Evolutionary conservation across 2,888 invertebrate species (phyloP).

Genomic region (Apamea sordens): DNA sequence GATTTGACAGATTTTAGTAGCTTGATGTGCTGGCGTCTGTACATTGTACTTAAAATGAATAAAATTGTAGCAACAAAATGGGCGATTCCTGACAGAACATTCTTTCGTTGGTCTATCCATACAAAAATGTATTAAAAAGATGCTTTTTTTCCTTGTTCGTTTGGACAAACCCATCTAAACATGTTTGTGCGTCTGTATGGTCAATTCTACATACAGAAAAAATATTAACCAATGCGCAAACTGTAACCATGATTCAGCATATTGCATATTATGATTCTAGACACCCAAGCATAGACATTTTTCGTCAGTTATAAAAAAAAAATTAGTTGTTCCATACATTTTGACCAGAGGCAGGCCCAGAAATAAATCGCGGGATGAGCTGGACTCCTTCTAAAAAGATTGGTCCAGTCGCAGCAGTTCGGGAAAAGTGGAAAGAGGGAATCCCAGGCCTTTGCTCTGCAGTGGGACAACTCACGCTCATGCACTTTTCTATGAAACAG

Average conservation of each 20-base stretch:
- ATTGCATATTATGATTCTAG: neutral
- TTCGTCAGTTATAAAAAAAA: neutral
- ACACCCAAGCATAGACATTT: neutral
- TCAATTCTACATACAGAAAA: neutral
- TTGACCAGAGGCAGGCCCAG: too few species aligned
- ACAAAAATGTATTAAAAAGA: neutral
- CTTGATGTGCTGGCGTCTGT: too few species aligned
- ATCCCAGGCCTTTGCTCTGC: too few species aligned
- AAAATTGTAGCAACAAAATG: neutral
- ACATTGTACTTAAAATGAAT: too few species aligned
- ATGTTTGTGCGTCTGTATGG: neutral
- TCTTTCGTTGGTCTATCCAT: neutral
- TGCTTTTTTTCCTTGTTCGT: neutral
- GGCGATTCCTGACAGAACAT: neutral
- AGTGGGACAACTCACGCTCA: too few species aligned
- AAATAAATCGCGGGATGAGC: too few species aligned
- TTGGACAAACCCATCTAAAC: neutral
- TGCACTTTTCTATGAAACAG: too few species aligned
- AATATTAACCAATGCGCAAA: neutral
- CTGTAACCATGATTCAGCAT: neutral
- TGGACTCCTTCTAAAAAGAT: too few species aligned
- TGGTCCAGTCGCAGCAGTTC: too few species aligned
- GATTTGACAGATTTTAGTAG: too few species aligned
- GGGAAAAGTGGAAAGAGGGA: too few species aligned
- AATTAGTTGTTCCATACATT: too few species aligned